phyloP scores from a whole-genome alignment of 2,888 invertebrate species.

The Gymnoscelis rufifasciata region DNA sequence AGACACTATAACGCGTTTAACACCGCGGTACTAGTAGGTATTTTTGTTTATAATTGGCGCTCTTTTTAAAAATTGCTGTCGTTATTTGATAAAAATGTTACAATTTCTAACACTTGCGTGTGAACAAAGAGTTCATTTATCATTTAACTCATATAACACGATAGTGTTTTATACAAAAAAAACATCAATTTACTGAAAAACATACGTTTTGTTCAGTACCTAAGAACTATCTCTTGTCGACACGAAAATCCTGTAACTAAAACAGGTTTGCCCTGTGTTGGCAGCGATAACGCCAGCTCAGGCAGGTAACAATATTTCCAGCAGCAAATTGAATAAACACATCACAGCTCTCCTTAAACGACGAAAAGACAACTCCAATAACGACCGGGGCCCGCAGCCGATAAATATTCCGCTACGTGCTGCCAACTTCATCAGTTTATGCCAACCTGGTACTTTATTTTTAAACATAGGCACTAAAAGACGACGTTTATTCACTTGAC shows the following conservation, averaged over 20 bases:
- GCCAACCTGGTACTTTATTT: no score
- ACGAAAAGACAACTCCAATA: constrained; percentile 74
- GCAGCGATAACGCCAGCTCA: constrained; percentile 48
- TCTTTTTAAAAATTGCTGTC: no score
- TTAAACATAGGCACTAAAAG: no score
- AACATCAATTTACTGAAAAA: not conserved
- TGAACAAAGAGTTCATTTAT: no score
- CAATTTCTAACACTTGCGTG: no score
- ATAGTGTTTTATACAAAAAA: not conserved
- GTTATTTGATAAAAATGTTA: no score
- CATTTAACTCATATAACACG: no score
- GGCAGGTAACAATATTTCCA: constrained; percentile 69
- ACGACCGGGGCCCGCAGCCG: constrained; percentile 50
- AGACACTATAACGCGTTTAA: no score
- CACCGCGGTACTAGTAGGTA: no score
- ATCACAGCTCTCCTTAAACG: constrained; percentile 70
- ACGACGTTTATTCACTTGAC: no score
- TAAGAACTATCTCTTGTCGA: not conserved
- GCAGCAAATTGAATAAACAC: constrained; percentile 76
- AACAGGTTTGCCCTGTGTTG: constrained; percentile 24
- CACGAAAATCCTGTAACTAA: constrained; percentile 12
- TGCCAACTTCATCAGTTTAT: no score
- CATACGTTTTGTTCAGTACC: not conserved
- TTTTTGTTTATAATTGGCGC: no score
- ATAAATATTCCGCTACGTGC: constrained; percentile 65